These are phyloP conservation scores for Falco punctatus DNA, from an alignment of 2,113 vertebrate genomes.

Conservation along the genomic window DNA sequence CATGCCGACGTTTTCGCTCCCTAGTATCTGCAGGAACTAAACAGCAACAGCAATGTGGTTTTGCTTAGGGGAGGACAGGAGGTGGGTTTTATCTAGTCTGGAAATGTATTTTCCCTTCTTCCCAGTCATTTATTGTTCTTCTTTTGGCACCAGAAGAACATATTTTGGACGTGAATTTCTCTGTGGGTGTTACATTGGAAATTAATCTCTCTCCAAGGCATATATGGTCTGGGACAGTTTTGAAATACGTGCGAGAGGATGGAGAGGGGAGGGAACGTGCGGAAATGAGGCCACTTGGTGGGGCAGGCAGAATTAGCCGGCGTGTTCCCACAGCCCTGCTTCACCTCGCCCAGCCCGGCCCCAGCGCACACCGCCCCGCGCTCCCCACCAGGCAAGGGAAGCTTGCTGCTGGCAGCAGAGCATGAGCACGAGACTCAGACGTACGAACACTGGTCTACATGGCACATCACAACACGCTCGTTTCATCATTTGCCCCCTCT, in stretches of 20 bases:
- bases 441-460: accelerated
- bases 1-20: neutral
- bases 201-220: conserved; percentile 62
- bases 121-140: conserved; percentile 59
- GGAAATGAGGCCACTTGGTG: neutral
- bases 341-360: accelerated
- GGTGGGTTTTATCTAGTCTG: conserved; percentile 55
- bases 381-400: neutral
- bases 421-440: accelerated
- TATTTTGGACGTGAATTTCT: conserved; percentile 63
- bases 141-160: conserved; percentile 57
- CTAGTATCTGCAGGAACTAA: neutral
- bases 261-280: neutral
- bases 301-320: neutral
- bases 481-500: too few relatives aligned
- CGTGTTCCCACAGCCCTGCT: neutral
- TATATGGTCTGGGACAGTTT: neutral
- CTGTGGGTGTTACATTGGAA: conserved; percentile 59
- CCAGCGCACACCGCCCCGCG: accelerated
- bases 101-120: conserved; percentile 31
- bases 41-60: neutral
- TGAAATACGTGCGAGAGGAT: neutral
- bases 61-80: conserved; percentile 5
- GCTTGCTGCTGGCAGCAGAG: accelerated
- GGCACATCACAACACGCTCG: accelerated